Conservation (phyloP, 1,140 invertebrate genomes). For the Tetranychus cinnabarinus region DNA sequence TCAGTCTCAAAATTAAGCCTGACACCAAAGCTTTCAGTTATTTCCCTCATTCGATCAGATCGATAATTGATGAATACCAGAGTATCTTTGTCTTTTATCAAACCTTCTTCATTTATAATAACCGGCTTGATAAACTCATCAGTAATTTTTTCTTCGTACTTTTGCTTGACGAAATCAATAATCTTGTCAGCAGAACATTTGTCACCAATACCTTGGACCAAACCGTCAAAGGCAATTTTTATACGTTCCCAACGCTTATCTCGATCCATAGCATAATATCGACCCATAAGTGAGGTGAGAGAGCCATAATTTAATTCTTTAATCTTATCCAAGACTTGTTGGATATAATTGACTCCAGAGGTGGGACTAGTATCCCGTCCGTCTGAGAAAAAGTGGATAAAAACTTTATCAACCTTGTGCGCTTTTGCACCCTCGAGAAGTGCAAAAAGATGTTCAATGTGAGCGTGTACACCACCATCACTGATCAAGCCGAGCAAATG, state of each 20-base stretch:
- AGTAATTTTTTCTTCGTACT: constrained; percentile 16
- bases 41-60: constrained; percentile 26
- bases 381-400: constrained; percentile 26
- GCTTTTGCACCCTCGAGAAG: constrained; percentile 21
- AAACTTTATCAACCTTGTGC: constrained; percentile 22
- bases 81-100: constrained; percentile 23
- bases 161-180: constrained; percentile 15
- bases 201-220: constrained; percentile 23
- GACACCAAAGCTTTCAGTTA: constrained; percentile 22
- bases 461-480: constrained; percentile 27
- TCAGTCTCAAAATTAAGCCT: constrained; percentile 20
- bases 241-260: constrained; percentile 26
- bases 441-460: constrained; percentile 26
- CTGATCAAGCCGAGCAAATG: constrained; percentile 24
- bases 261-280: constrained; percentile 30
- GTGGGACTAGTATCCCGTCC: constrained; percentile 26
- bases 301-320: constrained; percentile 19
- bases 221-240: constrained; percentile 25
- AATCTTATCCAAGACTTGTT: constrained; percentile 12
- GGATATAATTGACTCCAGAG: constrained; percentile 17
- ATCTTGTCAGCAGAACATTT: constrained; percentile 14
- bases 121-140: constrained; percentile 29
- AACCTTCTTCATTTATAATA: constrained; percentile 19
- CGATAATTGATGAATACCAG: constrained; percentile 26
- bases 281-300: constrained; percentile 23